These are phyloP conservation scores for Chloropsis hardwickii DNA, from an alignment of 2,113 vertebrate species.

Conservation along the genomic window DNA sequence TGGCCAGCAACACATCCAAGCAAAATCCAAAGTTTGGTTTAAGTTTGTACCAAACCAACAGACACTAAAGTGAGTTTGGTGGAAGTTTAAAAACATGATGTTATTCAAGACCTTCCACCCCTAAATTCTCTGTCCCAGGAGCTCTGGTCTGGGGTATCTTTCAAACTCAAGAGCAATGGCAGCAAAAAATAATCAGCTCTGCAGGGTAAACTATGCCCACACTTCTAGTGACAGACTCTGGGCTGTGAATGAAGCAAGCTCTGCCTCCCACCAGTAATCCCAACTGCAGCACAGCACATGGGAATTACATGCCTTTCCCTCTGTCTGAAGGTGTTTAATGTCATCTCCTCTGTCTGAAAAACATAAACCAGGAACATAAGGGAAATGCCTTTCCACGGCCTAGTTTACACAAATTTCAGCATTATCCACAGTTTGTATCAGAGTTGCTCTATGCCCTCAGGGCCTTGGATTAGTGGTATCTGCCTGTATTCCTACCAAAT, in stretches of 20 bases:
- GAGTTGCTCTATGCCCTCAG: not conserved
- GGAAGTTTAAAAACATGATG: not conserved
- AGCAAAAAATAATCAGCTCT: not conserved
- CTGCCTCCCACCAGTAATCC: not conserved
- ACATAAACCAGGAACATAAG: not conserved
- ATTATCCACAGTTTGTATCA: not conserved
- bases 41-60: not conserved
- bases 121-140: not conserved
- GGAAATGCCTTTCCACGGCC: not conserved
- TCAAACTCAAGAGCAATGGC: not conserved
- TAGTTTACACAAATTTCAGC: not conserved
- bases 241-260: not conserved
- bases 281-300: rapidly evolving
- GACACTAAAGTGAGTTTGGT: not conserved
- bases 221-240: not conserved
- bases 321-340: not conserved
- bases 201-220: not conserved
- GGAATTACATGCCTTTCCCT: not conserved
- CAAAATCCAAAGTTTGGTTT: not conserved
- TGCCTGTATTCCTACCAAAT: not conserved
- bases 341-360: not conserved
- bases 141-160: not conserved
- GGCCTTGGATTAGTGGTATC: not conserved
- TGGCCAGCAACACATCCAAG: not conserved
- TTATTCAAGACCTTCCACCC: not conserved